Evolutionary conservation across 2,797 vertebrate species (phyloP).

Genomic region (Megaceryle alcyon): DNA sequence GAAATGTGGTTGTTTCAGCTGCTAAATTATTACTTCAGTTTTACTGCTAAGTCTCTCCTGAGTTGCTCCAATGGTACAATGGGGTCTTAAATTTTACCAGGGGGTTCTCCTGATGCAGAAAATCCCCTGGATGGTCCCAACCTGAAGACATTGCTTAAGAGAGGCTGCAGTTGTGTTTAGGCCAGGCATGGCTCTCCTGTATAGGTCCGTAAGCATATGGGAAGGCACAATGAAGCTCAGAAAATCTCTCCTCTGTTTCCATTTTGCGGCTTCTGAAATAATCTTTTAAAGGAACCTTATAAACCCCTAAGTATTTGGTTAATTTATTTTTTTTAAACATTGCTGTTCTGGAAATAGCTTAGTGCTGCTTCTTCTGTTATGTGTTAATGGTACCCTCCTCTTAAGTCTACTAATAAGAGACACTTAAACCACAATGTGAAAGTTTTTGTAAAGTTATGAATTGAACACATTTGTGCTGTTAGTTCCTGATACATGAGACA

Average conservation of each 20-base stretch:
- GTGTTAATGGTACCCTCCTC: conserved; percentile 40
- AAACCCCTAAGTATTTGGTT: neutral
- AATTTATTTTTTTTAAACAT: neutral
- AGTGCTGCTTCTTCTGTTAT: conserved; percentile 28
- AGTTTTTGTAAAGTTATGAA: conserved; percentile 23
- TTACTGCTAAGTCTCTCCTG: neutral
- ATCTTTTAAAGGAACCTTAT: conserved; percentile 33
- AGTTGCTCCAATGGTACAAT: neutral
- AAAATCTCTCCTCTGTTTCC: conserved; percentile 21
- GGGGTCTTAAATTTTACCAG: neutral
- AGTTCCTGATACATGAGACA: neutral
- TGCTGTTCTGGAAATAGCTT: neutral
- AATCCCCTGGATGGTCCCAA: neutral
- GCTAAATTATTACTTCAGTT: neutral
- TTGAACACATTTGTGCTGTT: neutral
- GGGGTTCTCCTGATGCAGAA: neutral
- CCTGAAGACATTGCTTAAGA: neutral
- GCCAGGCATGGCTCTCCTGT: neutral
- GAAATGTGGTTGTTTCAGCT: neutral
- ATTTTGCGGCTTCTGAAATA: conserved; percentile 30
- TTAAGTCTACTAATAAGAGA: conserved; percentile 38
- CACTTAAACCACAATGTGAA: neutral
- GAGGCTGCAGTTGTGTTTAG: neutral
- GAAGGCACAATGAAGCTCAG: neutral
- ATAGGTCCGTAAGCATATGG: accelerated